Percentiles rank a stretch among this genome's conserved stretches.
phyloP scores from a whole-genome alignment of 2,888 invertebrate species.

The Perizoma affinitatum region DNA sequence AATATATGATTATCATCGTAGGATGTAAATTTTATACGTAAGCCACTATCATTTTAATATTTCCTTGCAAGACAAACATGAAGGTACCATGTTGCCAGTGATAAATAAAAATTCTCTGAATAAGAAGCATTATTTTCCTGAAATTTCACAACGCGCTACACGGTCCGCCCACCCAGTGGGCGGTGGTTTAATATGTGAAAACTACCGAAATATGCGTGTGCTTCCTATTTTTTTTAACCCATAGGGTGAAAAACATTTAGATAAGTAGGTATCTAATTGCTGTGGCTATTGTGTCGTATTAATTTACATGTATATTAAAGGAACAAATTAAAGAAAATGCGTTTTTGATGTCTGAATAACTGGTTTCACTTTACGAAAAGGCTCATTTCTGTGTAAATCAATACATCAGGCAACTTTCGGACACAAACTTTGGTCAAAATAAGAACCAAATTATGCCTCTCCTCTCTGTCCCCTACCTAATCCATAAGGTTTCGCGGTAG shows the following conservation, averaged over 20 bases:
- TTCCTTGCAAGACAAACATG: too few species aligned
- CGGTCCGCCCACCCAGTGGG: too few species aligned
- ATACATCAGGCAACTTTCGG: constrained; percentile 26
- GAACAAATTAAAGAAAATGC: not conserved
- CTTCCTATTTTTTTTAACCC: too few species aligned
- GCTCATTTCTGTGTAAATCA: constrained; percentile 7
- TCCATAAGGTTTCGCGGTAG: constrained; percentile 59
- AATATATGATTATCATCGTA: too few species aligned
- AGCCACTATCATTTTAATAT: too few species aligned
- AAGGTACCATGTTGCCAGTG: too few species aligned
- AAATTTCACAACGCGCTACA: too few species aligned
- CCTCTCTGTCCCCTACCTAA: constrained; percentile 45
- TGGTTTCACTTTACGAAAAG: not conserved
- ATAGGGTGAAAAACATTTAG: not conserved
- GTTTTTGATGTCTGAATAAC: not conserved
- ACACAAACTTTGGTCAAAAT: constrained; percentile 19
- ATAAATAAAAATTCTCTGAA: too few species aligned
- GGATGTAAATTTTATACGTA: too few species aligned
- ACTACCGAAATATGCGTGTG: too few species aligned
- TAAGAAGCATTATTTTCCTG: too few species aligned
- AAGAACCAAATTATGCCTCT: constrained; percentile 40
- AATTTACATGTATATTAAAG: not conserved
- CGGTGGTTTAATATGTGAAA: too few species aligned
- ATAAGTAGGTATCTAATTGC: not conserved
- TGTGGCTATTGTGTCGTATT: not conserved